Evolutionary conservation across 1,140 invertebrate species (phyloP), one percentile per base, ranked within the genome.

Genomic region (Eufriesea mexicana): DNA sequence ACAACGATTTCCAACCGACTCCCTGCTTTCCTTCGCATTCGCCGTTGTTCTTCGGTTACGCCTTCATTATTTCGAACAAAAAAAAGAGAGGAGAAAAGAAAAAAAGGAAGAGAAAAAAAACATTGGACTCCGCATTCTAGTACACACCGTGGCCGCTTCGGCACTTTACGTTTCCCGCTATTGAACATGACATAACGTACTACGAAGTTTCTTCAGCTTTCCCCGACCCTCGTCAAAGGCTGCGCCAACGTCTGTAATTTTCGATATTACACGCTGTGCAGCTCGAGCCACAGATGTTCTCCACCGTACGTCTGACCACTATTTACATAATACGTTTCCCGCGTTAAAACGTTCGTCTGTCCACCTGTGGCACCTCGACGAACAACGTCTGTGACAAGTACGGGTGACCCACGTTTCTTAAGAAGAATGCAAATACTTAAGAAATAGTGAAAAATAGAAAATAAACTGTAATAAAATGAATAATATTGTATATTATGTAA

Each of bases 191-290:
- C 80, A 77, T 77, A 83, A 83, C 80, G 80, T 45, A 20, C 73
- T 45, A 61, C 25, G 35, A 61, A 54, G 66, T 83, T 78, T 62
- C 80, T 62, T 67, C 45, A 61, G 74, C 74, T 83, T 83, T 83
- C 80, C 74, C 74, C 47, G 66, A 83, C 74, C 80, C 80, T 77
- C 55, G 80, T 83, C 80, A 83, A 83, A 70, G 25, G 18, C 18
- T n/a, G 54, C 16, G 66, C 20, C 49, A 35, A 35, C 55, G 28
- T 62, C 66, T 78, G 70, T 83, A 83, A 83, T 83, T 83, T 70
- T 78, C 49, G 54, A 67, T 67, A 66, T 75, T 76, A 67, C 25
- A 57, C 42, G 47, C 16, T 28, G 9, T 47, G 51, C 18, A 61
- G 14, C 51, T 42, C 42, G 42, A 45, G 25, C 25, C 57, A 51